phyloP scores from a whole-genome alignment of 2,797 vertebrate genomes.

The Aselliscus stoliczkanus region DNA sequence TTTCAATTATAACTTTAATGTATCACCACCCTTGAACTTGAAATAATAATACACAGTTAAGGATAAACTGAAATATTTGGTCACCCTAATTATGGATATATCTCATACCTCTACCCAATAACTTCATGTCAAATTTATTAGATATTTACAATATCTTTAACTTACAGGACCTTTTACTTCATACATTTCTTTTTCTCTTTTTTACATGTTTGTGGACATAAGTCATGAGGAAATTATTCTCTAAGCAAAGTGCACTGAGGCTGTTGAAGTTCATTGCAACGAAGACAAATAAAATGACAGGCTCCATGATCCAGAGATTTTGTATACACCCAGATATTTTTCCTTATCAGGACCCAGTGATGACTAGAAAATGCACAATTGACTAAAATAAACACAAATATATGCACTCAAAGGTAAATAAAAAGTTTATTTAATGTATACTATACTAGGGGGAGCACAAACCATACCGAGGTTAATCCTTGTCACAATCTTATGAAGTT shows the following conservation, averaged over 20 bases:
- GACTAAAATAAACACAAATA: not conserved
- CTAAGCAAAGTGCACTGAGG: not conserved
- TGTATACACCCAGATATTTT: not conserved
- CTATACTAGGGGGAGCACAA: not conserved
- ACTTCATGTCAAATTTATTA: not conserved
- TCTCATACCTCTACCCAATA: not conserved
- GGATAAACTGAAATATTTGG: not conserved
- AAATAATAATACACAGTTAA: not conserved
- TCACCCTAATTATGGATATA: not conserved
- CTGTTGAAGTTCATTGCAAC: not conserved
- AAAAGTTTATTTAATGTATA: not conserved
- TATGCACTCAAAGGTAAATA: not conserved
- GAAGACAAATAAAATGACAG: not conserved
- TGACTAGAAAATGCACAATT: not conserved
- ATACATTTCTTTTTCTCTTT: not conserved
- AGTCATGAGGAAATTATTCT: not conserved
- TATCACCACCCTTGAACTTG: not conserved
- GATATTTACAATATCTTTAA: not conserved
- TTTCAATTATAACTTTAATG: not conserved
- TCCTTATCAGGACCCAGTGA: not conserved
- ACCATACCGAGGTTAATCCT: not conserved
- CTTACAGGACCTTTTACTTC: not conserved
- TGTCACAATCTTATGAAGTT: accelerated
- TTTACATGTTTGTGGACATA: not conserved
- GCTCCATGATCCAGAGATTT: not conserved